phyloP scores from a whole-genome alignment of 2,797 vertebrate species.

The Urosaurus nigricauda region DNA sequence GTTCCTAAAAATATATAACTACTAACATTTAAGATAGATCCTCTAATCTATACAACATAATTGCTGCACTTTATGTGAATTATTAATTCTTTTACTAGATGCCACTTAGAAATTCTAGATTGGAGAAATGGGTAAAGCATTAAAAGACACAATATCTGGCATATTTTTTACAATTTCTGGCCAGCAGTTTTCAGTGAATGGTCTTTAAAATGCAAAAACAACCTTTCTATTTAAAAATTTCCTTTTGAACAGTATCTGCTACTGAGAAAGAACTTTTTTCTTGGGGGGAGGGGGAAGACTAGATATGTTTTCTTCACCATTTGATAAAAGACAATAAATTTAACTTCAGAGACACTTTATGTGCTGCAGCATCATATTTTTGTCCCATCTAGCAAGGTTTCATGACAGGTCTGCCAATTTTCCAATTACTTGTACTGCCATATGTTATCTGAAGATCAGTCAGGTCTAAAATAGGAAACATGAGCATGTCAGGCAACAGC shows the following conservation, averaged over 20 bases:
- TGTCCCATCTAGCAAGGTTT: constrained; percentile 90
- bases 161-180: constrained; percentile 54
- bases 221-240: constrained; percentile 78
- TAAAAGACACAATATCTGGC: constrained; percentile 47
- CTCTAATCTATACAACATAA: not conserved
- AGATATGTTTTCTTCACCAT: constrained; percentile 82
- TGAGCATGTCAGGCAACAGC: constrained; percentile 80
- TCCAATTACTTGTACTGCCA: constrained; percentile 93
- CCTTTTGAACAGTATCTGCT: constrained; percentile 81
- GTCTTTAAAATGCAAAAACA: constrained; percentile 76
- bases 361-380: constrained; percentile 82
- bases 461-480: constrained; percentile 91
- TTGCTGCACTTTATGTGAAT: not conserved
- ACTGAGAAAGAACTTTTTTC: constrained; percentile 80
- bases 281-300: constrained; percentile 65
- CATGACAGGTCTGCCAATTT: constrained; percentile 95
- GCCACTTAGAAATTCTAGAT: constrained; percentile 17
- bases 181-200: constrained; percentile 70
- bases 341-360: constrained; percentile 84
- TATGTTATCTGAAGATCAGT: constrained; percentile 91
- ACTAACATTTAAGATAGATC: not conserved
- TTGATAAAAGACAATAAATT: constrained; percentile 89
- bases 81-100: constrained; percentile 27
- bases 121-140: constrained; percentile 36
- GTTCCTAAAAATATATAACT: not conserved